Percentiles rank a stretch among this genome's conserved stretches.
These are phyloP conservation scores for Craterocephalus amniculus DNA, from an alignment of 2,797 vertebrate species.

Conservation along the genomic window DNA sequence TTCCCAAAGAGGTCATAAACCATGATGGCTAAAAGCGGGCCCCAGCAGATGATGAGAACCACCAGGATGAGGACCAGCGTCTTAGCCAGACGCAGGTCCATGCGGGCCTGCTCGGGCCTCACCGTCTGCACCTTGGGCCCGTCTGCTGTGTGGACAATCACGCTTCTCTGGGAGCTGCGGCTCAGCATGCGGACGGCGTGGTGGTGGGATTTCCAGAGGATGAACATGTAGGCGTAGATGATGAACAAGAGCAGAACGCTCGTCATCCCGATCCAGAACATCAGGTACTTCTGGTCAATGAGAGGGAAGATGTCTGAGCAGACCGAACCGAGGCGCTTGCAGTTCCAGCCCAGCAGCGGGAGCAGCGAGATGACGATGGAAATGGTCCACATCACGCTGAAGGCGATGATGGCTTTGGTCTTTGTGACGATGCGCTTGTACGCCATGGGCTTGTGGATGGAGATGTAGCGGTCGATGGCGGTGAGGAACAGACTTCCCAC, in stretches of 20 bases:
- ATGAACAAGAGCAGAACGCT: conserved; percentile 93
- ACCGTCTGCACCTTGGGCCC: conserved; percentile 95
- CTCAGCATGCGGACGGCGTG: conserved; percentile 97
- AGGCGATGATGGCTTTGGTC: conserved; percentile 94
- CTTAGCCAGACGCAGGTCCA: conserved; percentile 98
- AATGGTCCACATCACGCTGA: conserved; percentile 97
- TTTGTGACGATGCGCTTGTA: conserved; percentile 98
- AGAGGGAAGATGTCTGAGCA: conserved; percentile 98
- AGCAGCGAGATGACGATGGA: conserved; percentile 93
- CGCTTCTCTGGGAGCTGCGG: conserved; percentile 94
- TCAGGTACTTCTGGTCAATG: conserved; percentile 94
- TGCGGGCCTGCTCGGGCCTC: conserved; percentile 94
- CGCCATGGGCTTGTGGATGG: conserved; percentile 94
- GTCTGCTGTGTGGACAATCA: conserved; percentile 91
- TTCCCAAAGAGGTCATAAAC: conserved; percentile 97
- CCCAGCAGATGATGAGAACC: conserved; percentile 98
- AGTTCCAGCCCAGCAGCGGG: conserved; percentile 98
- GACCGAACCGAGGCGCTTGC: conserved; percentile 91
- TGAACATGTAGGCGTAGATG: conserved; percentile 98
- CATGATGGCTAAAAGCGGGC: conserved; percentile 97
- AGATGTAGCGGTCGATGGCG: conserved; percentile 97
- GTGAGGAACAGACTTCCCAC: conserved; percentile 98
- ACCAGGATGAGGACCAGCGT: conserved; percentile 96
- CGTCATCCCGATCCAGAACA: conserved; percentile 98
- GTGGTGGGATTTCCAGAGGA: conserved; percentile 98